Evolutionary conservation across 2,888 invertebrate genomes (phyloP).

Genomic region (Brassicogethes aeneus): DNA sequence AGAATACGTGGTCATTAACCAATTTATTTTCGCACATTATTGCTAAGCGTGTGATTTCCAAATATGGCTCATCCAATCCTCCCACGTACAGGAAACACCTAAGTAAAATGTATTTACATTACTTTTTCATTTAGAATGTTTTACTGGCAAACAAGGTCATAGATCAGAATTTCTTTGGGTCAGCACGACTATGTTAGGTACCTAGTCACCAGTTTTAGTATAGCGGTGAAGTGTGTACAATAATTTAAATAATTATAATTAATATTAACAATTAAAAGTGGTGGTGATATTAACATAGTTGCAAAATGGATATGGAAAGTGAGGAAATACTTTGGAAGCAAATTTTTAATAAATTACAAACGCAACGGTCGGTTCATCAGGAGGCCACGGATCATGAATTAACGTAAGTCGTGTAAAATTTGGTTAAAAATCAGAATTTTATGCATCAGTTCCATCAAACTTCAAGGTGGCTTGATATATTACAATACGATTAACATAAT

Average conservation of each 20-base stretch:
- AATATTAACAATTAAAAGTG: too few species aligned
- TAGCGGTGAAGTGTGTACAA: background rate
- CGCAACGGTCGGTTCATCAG: conserved; percentile 46
- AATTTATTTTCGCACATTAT: too few species aligned
- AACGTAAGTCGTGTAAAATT: conserved; percentile 44
- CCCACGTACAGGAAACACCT: background rate
- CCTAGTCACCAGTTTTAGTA: conserved; percentile 8
- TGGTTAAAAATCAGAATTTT: conserved; percentile 4
- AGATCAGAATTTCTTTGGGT: conserved; percentile 10
- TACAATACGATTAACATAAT: too few species aligned
- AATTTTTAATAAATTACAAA: conserved; percentile 59
- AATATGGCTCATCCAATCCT: background rate
- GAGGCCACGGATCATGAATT: conserved; percentile 58
- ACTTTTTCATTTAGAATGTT: conserved; percentile 1
- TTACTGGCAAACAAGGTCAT: conserved; percentile 10
- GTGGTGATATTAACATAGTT: background rate
- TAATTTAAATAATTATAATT: too few species aligned
- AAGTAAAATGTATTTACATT: background rate
- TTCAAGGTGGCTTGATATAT: too few species aligned
- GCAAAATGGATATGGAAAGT: conserved; percentile 42
- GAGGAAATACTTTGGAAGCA: conserved; percentile 75
- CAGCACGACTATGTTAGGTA: conserved; percentile 7
- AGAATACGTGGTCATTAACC: too few species aligned
- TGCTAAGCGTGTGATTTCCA: too few species aligned
- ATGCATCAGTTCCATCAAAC: too few species aligned